Evolutionary conservation across 1,140 invertebrate species (phyloP), one percentile per base, ranked within the genome.

Genomic region (Pectinophora gossypiella): DNA sequence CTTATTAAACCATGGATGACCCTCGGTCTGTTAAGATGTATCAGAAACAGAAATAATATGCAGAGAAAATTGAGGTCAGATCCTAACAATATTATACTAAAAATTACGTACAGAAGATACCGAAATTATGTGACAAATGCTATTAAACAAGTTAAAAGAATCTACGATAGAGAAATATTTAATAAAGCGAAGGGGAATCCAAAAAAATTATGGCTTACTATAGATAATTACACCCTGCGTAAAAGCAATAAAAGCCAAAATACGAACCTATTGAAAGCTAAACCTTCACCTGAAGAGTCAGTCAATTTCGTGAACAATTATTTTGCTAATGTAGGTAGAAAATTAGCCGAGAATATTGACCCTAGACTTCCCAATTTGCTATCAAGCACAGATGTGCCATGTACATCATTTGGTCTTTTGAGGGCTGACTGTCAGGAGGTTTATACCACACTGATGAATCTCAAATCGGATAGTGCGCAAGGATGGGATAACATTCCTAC

Each of bases 401-500:
- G n/a, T n/a, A n/a, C n/a, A 40, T 40, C 36, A 15, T 40, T 40
- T 16, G 36, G 7, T 7, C 36, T 40, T 5, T 10, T 40, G 16
- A 15, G 15, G 16, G 15, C 36, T 3, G 36, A 40, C 16, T 15
- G 10, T 3, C 7, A 12, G 19, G 45, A 47, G 13, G 45, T 47
- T 1, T 12, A 2, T 18, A 10, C 9, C 16, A 6, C 18, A 23
- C 9, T 51, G 3, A 42, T 42, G n/a, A 16, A 21, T 6, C 12
- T 42, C 7, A 51, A 51, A 51, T 22, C 5, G 9, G 21, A 51
- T 23, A 22, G 36, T 43, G 16, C 49, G 1, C n/a, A 10, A 12
- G 49, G 49, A 15, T 51, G 36, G 36, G 49, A 51, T 27, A 51
- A 51, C 2, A 27, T 51, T 18, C 16, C 49, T 21, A 51, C 13